A percentile compares a stretch with the other conserved stretches of the same genome.
phyloP scores from a whole-genome alignment of 2,797 vertebrate species.

The Pteropus rufus region DNA sequence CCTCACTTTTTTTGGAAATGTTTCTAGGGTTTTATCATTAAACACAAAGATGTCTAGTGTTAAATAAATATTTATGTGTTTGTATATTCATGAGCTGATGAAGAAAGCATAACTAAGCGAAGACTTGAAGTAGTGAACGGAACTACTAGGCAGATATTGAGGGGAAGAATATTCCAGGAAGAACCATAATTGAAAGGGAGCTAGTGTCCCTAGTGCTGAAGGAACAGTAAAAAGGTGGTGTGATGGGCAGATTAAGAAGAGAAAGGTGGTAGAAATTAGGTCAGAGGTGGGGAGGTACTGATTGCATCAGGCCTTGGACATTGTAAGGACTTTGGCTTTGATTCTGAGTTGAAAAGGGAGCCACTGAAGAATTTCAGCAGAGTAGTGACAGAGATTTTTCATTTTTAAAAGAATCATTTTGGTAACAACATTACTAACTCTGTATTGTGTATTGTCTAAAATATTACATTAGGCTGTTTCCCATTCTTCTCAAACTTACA shows the following conservation, averaged over 20 bases:
- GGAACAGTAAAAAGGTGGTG: neutral
- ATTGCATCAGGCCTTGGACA: fast-evolving
- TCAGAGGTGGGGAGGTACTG: neutral
- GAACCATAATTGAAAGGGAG: fast-evolving
- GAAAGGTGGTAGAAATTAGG: neutral
- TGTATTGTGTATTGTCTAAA: neutral
- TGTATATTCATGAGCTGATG: neutral
- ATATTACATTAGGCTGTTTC: neutral
- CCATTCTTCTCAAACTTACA: neutral
- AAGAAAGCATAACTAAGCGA: neutral
- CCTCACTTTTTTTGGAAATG: neutral
- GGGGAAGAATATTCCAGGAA: neutral
- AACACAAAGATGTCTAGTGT: neutral
- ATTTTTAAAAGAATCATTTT: neutral
- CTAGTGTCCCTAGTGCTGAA: neutral
- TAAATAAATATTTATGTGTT: neutral
- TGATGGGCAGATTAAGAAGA: neutral
- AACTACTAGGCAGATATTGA: neutral
- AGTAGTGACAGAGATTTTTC: neutral
- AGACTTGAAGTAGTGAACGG: neutral
- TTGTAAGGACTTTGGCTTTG: neutral
- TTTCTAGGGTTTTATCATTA: neutral
- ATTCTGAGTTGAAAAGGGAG: neutral
- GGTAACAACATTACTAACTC: neutral
- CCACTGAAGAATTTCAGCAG: neutral